phyloP scores from a whole-genome alignment of 2,888 invertebrate species.

The Tolmerus cingulatus region DNA sequence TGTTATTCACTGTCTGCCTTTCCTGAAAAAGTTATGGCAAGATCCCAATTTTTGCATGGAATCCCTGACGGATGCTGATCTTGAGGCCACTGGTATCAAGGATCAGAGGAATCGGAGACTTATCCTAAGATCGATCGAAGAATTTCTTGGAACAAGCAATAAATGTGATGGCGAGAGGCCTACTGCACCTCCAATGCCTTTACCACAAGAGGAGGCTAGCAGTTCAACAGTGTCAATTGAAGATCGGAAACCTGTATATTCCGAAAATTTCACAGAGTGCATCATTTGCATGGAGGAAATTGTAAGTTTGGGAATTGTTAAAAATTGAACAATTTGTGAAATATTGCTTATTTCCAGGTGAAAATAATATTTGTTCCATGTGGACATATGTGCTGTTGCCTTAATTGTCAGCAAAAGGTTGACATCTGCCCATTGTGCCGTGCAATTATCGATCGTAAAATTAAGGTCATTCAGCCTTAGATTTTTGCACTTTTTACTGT shows the following conservation, averaged over 20 bases:
- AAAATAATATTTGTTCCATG: slow-evolving; percentile 85
- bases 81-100: slow-evolving; percentile 69
- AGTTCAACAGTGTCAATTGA: background rate
- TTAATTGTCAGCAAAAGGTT: slow-evolving; percentile 69
- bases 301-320: slow-evolving; percentile 64
- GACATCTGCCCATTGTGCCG: slow-evolving; percentile 83
- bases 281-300: slow-evolving; percentile 81
- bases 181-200: slow-evolving; percentile 55
- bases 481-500: slow-evolving; percentile 41
- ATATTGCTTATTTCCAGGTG: slow-evolving; percentile 66
- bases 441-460: slow-evolving; percentile 72
- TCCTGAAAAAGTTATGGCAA: slow-evolving; percentile 64
- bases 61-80: slow-evolving; percentile 67
- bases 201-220: slow-evolving; percentile 46
- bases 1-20: slow-evolving; percentile 79
- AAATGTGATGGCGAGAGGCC: slow-evolving; percentile 47
- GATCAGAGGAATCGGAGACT: slow-evolving; percentile 68
- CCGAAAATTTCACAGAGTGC: slow-evolving; percentile 72
- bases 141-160: slow-evolving; percentile 64
- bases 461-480: slow-evolving; percentile 67
- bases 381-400: slow-evolving; percentile 87
- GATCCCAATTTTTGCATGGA: slow-evolving; percentile 50
- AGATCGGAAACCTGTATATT: background rate
- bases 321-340: background rate
- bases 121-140: slow-evolving; percentile 71